Evolutionary conservation across 2,797 vertebrate species (phyloP).

Genomic region (Orientallactaga sibirica): DNA sequence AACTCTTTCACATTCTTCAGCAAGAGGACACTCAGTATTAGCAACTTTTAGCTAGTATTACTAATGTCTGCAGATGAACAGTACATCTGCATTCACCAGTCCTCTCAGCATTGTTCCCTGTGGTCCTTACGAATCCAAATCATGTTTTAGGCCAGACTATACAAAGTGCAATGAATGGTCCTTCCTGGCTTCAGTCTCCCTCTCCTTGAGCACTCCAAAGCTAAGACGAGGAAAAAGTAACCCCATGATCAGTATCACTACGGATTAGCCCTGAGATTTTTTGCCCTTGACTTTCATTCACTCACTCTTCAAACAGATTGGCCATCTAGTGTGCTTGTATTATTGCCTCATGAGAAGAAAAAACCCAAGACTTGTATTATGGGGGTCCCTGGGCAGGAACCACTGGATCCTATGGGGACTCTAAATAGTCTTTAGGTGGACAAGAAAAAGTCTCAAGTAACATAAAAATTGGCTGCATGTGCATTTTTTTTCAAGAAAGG

Average conservation of each 20-base stretch:
- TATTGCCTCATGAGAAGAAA: slow-evolving; percentile 36
- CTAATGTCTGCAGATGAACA: slow-evolving; percentile 8
- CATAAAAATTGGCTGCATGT: slow-evolving; percentile 20
- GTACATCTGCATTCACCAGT: neutral
- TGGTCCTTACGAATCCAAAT: neutral
- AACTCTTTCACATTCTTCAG: slow-evolving; percentile 25
- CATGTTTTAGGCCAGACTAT: slow-evolving; percentile 1
- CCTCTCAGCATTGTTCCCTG: neutral
- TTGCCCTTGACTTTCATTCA: slow-evolving; percentile 47
- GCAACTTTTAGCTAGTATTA: neutral
- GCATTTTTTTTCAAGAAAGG: slow-evolving; percentile 55
- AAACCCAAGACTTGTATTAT: neutral
- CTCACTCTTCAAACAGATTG: slow-evolving; percentile 17
- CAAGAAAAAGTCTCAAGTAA: slow-evolving; percentile 47
- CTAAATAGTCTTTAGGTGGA: slow-evolving; percentile 1
- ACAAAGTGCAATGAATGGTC: slow-evolving; percentile 13
- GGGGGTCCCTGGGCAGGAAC: slow-evolving; percentile 2
- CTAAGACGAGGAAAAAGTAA: neutral
- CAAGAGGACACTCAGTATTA: neutral
- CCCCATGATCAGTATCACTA: slow-evolving; percentile 1
- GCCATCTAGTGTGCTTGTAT: neutral
- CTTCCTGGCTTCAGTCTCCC: slow-evolving; percentile 13
- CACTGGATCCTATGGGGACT: neutral
- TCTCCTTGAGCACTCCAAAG: neutral
- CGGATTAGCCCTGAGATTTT: neutral